Percentiles rank a stretch among this genome's conserved stretches.
phyloP scores from a whole-genome alignment of 2,113 vertebrate genomes.

The Cephalophus harveyi region DNA sequence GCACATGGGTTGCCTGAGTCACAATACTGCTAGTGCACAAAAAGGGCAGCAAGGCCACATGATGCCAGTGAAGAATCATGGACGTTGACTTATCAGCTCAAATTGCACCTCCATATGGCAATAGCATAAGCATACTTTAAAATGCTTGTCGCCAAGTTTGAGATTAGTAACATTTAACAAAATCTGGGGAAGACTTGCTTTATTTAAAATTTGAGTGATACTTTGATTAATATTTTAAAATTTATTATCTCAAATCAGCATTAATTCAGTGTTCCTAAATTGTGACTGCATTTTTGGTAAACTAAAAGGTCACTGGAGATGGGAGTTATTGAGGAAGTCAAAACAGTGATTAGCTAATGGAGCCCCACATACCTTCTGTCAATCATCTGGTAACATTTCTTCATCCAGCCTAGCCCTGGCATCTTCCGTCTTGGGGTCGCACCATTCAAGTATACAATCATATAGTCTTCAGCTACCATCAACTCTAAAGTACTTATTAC shows the following conservation, averaged over 20 bases:
- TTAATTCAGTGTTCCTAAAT: not conserved
- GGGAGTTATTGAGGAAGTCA: not conserved
- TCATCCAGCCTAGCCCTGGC: conserved; percentile 97
- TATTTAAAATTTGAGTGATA: not conserved
- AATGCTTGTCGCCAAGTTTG: not conserved
- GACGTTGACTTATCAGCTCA: not conserved
- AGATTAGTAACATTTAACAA: not conserved
- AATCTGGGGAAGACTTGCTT: not conserved
- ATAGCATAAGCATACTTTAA: not conserved
- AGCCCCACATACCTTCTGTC: conserved; percentile 86
- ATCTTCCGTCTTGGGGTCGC: conserved; percentile 95
- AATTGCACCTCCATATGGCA: not conserved
- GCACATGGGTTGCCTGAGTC: not conserved
- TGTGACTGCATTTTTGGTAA: not conserved
- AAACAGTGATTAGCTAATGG: not conserved
- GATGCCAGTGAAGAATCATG: not conserved
- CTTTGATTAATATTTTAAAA: not conserved
- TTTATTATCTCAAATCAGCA: not conserved
- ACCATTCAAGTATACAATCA: conserved; percentile 98
- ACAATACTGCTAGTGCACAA: not conserved
- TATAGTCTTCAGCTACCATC: conserved; percentile 98
- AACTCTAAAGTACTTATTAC: conserved; percentile 97
- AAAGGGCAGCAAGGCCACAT: not conserved
- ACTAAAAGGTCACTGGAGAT: not conserved
- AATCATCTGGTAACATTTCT: conserved; percentile 99